These are phyloP conservation scores for Nasonia longicornis DNA, from an alignment of 1,140 invertebrate genomes.

Conservation along the genomic window DNA sequence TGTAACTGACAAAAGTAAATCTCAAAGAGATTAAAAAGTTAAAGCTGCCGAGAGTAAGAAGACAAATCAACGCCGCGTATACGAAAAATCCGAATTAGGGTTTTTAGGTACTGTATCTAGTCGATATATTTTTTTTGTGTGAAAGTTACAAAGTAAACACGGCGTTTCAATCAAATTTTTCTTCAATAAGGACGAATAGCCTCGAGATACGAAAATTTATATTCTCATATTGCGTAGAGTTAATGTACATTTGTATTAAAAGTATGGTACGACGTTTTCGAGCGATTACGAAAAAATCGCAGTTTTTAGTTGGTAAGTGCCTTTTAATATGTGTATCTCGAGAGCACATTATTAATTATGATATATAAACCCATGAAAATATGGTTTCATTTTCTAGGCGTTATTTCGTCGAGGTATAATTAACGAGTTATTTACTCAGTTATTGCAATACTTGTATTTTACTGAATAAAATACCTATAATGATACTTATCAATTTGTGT, in stretches of 20 bases:
- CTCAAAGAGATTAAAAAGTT: constrained; percentile 13
- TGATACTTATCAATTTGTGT: constrained; percentile 18
- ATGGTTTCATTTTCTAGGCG: constrained; percentile 25
- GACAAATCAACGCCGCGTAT: constrained; percentile 38
- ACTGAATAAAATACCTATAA: constrained; percentile 36
- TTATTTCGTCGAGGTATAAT: constrained; percentile 39
- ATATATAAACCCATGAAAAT: neutral
- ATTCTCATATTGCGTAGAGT: neutral
- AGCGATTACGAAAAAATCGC: constrained; percentile 7
- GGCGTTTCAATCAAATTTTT: constrained; percentile 26
- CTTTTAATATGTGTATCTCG: constrained; percentile 30
- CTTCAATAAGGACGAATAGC: neutral
- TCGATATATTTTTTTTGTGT: constrained; percentile 47
- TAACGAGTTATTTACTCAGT: constrained; percentile 36
- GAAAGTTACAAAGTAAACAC: constrained; percentile 28
- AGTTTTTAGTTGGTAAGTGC: neutral
- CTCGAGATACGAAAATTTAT: constrained; percentile 8
- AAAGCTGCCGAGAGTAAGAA: constrained; percentile 43
- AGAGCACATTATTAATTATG: constrained; percentile 13
- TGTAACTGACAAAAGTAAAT: neutral
- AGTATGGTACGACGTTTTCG: neutral
- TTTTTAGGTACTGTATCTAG: constrained; percentile 54
- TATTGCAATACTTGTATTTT: constrained; percentile 36
- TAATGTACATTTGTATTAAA: constrained; percentile 41
- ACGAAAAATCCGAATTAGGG: constrained; percentile 45